Evolutionary conservation across 1,140 invertebrate genomes (phyloP).

Genomic region (Mylabris phalerata): DNA sequence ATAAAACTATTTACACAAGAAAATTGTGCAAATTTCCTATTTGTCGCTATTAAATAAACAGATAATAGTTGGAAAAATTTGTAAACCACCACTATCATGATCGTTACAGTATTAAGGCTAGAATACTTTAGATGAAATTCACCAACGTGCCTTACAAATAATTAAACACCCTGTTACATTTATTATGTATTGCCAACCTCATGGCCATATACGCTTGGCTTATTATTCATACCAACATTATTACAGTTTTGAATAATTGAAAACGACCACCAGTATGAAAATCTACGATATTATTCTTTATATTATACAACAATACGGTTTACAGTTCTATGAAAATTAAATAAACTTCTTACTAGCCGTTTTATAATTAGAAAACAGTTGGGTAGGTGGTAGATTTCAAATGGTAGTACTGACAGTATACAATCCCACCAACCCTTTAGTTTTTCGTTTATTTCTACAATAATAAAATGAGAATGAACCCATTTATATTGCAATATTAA

Average conservation of each 20-base stretch:
- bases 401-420: too few relatives aligned
- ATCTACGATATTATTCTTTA: too few relatives aligned
- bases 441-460: too few relatives aligned
- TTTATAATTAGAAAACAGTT: too few relatives aligned
- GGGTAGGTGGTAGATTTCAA: too few relatives aligned
- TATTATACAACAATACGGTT: too few relatives aligned
- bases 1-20: slow-evolving; percentile 4
- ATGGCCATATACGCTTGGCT: slow-evolving; percentile 29
- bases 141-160: slow-evolving; percentile 23
- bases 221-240: slow-evolving; percentile 37
- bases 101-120: not conserved
- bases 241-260: slow-evolving; percentile 33
- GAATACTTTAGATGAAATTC: slow-evolving; percentile 7
- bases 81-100: not conserved
- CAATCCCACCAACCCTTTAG: too few relatives aligned
- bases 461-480: too few relatives aligned
- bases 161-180: slow-evolving; percentile 26
- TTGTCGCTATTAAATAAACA: not conserved
- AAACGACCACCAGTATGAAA: not conserved
- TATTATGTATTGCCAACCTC: slow-evolving; percentile 33
- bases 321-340: too few relatives aligned
- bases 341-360: too few relatives aligned
- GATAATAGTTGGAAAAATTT: too few relatives aligned
- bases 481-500: too few relatives aligned
- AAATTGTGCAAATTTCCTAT: not conserved